Percentiles rank a stretch among this genome's conserved stretches.
phyloP scores from a whole-genome alignment of 1,140 invertebrate species.

The Oryctes rhinoceros region DNA sequence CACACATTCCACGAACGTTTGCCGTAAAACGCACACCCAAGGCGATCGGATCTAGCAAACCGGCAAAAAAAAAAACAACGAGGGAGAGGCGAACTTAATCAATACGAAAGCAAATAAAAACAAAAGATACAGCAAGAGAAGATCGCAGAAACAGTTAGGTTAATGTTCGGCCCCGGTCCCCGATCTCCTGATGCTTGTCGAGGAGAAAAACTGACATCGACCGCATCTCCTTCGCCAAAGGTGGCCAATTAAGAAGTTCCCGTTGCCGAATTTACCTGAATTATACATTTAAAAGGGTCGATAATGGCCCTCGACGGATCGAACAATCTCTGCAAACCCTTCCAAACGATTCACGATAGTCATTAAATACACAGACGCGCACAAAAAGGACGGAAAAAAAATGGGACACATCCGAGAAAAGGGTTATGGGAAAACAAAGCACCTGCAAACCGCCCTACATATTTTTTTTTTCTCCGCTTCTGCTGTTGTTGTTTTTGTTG shows the following conservation, averaged over 20 bases:
- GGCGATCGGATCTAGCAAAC: too few species aligned
- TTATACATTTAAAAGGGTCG: constrained; percentile 18
- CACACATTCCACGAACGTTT: too few species aligned
- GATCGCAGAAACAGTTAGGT: constrained; percentile 32
- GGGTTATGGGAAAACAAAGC: constrained; percentile 55
- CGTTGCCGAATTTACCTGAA: constrained; percentile 44
- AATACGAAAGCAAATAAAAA: constrained; percentile 18
- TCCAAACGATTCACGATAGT: constrained; percentile 48
- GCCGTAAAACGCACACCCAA: too few species aligned
- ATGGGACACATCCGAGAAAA: constrained; percentile 50
- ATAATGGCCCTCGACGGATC: constrained; percentile 43
- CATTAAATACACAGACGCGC: constrained; percentile 27
- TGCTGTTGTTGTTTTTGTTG: constrained; percentile 41
- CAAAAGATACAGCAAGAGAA: neutral
- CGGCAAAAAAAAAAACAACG: too few species aligned
- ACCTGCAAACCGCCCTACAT: constrained; percentile 54
- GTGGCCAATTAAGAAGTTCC: constrained; percentile 42
- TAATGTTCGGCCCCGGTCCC: neutral
- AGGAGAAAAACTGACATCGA: constrained; percentile 19
- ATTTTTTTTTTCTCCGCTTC: constrained; percentile 44
- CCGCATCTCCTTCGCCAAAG: constrained; percentile 30
- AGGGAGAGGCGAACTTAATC: neutral
- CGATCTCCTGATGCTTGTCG: neutral
- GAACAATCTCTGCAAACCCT: constrained; percentile 55
- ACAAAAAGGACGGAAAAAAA: constrained; percentile 45